A percentile compares a stretch with the other conserved stretches of the same genome.
These are phyloP conservation scores for Nematostella vectensis DNA, from an alignment of 92 coral and sea anemone species.

Conservation along the genomic window DNA sequence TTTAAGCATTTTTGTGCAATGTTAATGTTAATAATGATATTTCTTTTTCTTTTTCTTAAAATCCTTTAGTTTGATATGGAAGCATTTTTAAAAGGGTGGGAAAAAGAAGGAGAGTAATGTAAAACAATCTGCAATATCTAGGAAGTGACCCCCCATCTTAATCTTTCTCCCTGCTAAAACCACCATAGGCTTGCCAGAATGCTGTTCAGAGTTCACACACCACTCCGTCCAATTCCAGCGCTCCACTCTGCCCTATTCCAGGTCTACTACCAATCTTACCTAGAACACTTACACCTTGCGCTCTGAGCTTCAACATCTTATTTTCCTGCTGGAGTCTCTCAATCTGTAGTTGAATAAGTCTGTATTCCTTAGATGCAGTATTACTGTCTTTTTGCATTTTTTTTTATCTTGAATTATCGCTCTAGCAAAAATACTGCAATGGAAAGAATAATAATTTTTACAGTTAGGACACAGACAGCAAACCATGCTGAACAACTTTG, in stretches of 20 bases:
- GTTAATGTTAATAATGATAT: no score
- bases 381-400: neutral
- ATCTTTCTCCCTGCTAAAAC: no score
- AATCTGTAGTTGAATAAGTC: constrained; percentile 15
- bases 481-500: no score
- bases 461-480: no score
- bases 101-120: no score
- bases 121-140: no score
- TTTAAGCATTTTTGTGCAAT: no score
- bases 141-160: no score
- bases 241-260: neutral
- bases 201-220: neutral
- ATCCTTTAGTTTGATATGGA: no score
- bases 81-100: no score
- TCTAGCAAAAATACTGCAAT: neutral
- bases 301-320: constrained; percentile 43
- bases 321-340: constrained; percentile 52
- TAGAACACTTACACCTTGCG: constrained; percentile 58
- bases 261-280: constrained; percentile 25
- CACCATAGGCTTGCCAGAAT: no score
- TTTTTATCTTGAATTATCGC: neutral
- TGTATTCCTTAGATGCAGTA: neutral
- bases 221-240: neutral
- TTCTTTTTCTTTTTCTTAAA: no score
- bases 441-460: neutral